Conservation (phyloP, 2,888 invertebrate species). For the Hyalella azteca region DNA sequence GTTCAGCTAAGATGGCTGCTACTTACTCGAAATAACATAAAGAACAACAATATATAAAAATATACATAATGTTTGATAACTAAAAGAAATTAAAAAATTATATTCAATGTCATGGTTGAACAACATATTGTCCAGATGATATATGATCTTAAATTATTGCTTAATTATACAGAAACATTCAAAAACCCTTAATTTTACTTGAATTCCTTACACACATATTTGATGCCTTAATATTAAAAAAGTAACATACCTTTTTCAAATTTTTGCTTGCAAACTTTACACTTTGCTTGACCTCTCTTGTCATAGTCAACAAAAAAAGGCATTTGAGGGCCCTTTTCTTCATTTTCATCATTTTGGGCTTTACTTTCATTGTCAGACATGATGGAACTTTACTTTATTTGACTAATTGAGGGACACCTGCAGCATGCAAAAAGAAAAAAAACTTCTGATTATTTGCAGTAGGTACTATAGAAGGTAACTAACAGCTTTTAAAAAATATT, state of each 20-base stretch:
- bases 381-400: no score
- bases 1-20: no score
- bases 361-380: conserved; percentile 11
- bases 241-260: conserved; percentile 71
- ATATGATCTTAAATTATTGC: neutral
- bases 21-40: no score
- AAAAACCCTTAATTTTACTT: no score
- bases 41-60: no score
- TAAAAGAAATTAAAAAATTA: neutral
- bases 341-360: neutral
- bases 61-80: neutral
- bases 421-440: no score
- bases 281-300: conserved; percentile 79
- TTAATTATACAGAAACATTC: conserved; percentile 15
- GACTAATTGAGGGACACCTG: no score
- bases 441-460: no score
- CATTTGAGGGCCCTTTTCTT: conserved; percentile 8
- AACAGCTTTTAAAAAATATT: no score
- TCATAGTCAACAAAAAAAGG: conserved; percentile 77
- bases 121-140: neutral
- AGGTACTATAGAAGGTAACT: no score
- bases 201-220: neutral
- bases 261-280: conserved; percentile 85
- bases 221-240: neutral
- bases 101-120: neutral